Evolutionary conservation across 2,113 vertebrate genomes (phyloP).

Genomic region (Papio anubis): DNA sequence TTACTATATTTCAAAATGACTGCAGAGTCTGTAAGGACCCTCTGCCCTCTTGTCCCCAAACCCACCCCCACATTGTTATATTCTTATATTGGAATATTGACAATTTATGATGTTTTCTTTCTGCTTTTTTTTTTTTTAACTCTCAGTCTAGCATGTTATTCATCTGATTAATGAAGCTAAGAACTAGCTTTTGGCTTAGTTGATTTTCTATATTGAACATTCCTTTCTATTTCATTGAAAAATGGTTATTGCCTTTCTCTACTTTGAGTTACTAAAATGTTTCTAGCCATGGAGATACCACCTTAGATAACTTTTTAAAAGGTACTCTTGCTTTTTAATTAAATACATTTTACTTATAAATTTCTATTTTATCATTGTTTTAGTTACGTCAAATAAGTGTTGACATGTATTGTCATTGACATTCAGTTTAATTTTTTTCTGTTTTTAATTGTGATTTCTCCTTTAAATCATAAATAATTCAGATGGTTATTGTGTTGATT

Average conservation of each 20-base stretch:
- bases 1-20: not conserved
- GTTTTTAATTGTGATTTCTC: not conserved
- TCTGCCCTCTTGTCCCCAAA: not conserved
- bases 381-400: not conserved
- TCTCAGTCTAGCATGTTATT: not conserved
- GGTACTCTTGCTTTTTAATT: not conserved
- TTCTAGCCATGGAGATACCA: not conserved
- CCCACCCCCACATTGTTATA: not conserved
- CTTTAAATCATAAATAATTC: not conserved
- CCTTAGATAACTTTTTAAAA: not conserved
- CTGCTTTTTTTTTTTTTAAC: not conserved
- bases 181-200: not conserved
- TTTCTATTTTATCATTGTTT: not conserved
- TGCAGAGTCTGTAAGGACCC: not conserved
- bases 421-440: not conserved
- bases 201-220: not conserved
- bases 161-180: not conserved
- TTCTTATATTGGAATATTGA: not conserved
- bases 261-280: not conserved
- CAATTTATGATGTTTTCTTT: not conserved
- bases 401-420: not conserved
- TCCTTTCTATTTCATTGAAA: not conserved
- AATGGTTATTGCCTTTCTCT: not conserved
- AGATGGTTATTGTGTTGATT: not conserved
- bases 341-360: not conserved